Evolutionary conservation across 2,888 invertebrate genomes (phyloP), one percentile per base, ranked within the genome.

Genomic region (Idaea dimidiata): DNA sequence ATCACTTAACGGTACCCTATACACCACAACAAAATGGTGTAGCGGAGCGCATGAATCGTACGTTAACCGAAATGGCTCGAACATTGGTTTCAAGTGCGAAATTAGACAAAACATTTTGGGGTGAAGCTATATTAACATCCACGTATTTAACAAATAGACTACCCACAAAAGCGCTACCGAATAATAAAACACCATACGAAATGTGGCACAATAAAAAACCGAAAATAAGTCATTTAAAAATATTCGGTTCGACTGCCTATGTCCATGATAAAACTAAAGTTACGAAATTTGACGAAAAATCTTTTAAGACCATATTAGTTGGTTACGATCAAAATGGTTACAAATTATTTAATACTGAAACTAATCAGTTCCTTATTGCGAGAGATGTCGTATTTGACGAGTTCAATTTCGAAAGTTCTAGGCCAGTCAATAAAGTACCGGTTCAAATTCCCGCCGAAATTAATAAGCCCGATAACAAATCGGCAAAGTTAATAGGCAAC

Each of bases 301-400:
- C 80, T 59, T 74, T 67, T 68, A 82, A 82, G 75, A 78, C 72
- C 24, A 78, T 79, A 64, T 60, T 83, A 17, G 72, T 78, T 18
- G 80, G 76, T 6, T 81, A 77, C 70, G 76, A 72, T 71, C 67
- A 74, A 66, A 82, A 80, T 67, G 80, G 79, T 14, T 83, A 83
- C 73, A 79, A 77, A 72, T 68, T 82, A 59, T 81, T 69, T 69
- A 72, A 81, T 64, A 62, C 70, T 32, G 72, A 79, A 71, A 17
- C 5, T 17, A 17, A 56, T 6, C 78, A 75, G 61, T 79, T 67
- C 72, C 60, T 74, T 16, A 66, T 71, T 60, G 80, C 72, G 16
- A 72, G 82, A 64, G 82, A 84, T 65, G 77, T 80, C 24, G 74
- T 82, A 59, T 66, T 81, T 54, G 82, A 82, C 67, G 83, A 80